Evolutionary conservation across 1,140 invertebrate genomes (phyloP).

Genomic region (Leptonema lineaticorne): DNA sequence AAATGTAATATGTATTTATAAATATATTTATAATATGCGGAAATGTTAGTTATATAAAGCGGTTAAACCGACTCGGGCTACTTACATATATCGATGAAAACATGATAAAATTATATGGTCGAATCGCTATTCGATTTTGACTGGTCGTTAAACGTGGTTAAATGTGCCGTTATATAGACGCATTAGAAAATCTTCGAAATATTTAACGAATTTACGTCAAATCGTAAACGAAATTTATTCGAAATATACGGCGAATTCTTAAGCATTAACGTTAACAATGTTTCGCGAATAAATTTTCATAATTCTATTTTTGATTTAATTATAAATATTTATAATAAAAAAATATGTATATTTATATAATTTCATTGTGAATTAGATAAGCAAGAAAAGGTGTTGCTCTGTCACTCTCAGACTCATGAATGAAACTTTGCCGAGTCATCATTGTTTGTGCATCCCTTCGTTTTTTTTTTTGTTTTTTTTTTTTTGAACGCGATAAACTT

Average conservation of each 20-base stretch:
- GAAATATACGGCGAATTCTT: too few species aligned
- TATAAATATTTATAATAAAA: background rate
- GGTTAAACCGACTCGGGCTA: too few species aligned
- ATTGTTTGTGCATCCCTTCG: background rate
- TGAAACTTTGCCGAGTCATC: constrained; percentile 17
- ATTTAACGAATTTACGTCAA: background rate
- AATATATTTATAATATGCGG: too few species aligned
- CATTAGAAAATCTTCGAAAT: too few species aligned
- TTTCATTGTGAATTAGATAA: background rate
- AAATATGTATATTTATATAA: background rate
- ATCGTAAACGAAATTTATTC: background rate
- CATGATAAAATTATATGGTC: constrained; percentile 9
- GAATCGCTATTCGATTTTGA: background rate
- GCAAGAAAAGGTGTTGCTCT: background rate
- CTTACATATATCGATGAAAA: too few species aligned
- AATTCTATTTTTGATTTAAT: background rate
- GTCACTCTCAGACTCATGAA: background rate
- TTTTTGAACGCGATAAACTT: too few species aligned
- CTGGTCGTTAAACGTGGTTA: background rate
- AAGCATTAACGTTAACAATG: too few species aligned
- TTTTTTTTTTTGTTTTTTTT: too few species aligned
- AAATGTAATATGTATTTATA: too few species aligned
- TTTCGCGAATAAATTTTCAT: background rate
- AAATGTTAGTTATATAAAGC: too few species aligned
- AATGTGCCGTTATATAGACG: background rate